phyloP scores from a whole-genome alignment of 1,140 invertebrate species.

The Temnothorax nylanderi region DNA sequence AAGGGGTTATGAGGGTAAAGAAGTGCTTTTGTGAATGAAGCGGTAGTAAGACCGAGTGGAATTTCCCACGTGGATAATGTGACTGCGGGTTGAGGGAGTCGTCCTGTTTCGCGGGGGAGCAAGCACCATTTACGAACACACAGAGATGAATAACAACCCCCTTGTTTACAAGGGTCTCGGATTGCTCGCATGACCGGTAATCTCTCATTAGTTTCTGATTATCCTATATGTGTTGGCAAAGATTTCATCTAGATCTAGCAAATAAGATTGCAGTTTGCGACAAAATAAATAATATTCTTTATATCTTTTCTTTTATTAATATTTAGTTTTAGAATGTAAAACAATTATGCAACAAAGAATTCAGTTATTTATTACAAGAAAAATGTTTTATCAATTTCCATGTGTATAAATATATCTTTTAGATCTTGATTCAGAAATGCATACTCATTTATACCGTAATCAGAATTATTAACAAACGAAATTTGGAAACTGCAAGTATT shows the following conservation, averaged over 20 bases:
- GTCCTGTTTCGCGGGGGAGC: conserved; percentile 57
- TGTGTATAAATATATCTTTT: background rate
- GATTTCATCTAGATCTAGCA: background rate
- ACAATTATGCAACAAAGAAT: background rate
- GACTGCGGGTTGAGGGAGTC: conserved; percentile 78
- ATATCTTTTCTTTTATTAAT: background rate
- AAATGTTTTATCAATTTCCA: background rate
- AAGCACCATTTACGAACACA: conserved; percentile 56
- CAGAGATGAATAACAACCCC: conserved; percentile 70
- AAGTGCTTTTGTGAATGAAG: conserved; percentile 51
- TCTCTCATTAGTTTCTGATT: conserved; percentile 74
- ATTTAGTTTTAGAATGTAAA: background rate
- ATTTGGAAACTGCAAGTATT: background rate
- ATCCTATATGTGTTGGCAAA: conserved; percentile 10
- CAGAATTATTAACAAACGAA: background rate
- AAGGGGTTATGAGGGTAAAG: conserved; percentile 3
- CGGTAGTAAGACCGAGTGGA: conserved; percentile 63
- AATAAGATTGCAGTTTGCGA: background rate
- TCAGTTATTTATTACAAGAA: background rate
- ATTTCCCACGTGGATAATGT: conserved; percentile 85
- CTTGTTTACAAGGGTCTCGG: conserved; percentile 73
- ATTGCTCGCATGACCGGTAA: conserved; percentile 67
- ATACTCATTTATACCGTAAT: background rate
- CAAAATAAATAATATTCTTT: background rate
- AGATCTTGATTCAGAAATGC: background rate